Evolutionary conservation across 2,113 vertebrate species (phyloP).

Genomic region (Microcebus griseorufus): DNA sequence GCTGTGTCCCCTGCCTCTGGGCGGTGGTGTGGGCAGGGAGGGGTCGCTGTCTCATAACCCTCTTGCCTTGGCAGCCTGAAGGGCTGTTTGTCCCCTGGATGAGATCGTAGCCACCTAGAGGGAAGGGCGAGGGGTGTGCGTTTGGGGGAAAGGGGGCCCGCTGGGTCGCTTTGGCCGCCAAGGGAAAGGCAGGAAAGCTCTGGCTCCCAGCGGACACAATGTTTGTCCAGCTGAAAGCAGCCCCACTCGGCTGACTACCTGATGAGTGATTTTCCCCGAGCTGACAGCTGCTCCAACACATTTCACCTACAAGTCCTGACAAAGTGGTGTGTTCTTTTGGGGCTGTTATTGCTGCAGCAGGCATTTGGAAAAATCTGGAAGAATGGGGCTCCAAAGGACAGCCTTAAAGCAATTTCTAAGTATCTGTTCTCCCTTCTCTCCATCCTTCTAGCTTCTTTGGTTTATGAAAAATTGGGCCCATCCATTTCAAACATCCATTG

Average conservation of each 20-base stretch:
- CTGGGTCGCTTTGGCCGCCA: slow-evolving; percentile 25
- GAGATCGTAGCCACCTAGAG: not conserved
- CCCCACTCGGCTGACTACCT: slow-evolving; percentile 67
- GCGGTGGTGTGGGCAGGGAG: not conserved
- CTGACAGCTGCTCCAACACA: slow-evolving; percentile 81
- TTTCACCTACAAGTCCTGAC: slow-evolving; percentile 83
- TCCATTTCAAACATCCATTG: not conserved
- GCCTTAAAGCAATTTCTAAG: slow-evolving; percentile 41
- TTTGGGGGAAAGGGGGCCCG: not conserved
- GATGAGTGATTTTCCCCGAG: slow-evolving; percentile 80
- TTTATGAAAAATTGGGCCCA: slow-evolving; percentile 58
- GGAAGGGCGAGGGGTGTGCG: slow-evolving; percentile 66
- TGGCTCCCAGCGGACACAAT: slow-evolving; percentile 34
- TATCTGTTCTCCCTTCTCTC: not conserved
- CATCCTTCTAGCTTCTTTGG: slow-evolving; percentile 36
- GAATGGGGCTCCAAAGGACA: slow-evolving; percentile 45
- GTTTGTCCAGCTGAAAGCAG: slow-evolving; percentile 85
- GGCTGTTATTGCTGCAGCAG: slow-evolving; percentile 65
- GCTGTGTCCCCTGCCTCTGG: not conserved
- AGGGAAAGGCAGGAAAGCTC: slow-evolving; percentile 58
- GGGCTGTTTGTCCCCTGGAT: not conserved
- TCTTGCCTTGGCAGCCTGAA: not conserved
- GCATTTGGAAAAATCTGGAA: slow-evolving; percentile 56
- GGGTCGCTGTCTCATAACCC: not conserved
- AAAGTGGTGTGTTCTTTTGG: slow-evolving; percentile 69